Percentiles rank a stretch among this genome's conserved stretches.
Conservation (phyloP, 2,797 vertebrate genomes). For the Staurois parvus region DNA sequence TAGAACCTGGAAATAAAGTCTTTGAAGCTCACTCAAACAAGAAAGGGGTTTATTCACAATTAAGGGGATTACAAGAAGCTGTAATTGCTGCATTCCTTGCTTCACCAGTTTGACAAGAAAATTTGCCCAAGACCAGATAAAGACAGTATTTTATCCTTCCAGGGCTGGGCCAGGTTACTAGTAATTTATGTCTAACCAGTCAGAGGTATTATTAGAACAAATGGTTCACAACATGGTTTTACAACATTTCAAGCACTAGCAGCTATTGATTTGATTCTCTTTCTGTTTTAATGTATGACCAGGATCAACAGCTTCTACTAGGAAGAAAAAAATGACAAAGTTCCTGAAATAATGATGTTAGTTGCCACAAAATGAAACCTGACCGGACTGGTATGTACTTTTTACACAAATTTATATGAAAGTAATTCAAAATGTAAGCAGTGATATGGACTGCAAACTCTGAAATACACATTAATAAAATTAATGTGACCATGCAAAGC, state of each 20-base stretch:
- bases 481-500: no score
- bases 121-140: slow-evolving; percentile 49
- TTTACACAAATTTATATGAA: neutral
- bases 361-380: slow-evolving; percentile 25
- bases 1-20: slow-evolving; percentile 9
- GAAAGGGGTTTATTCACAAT: slow-evolving; percentile 51
- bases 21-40: slow-evolving; percentile 50
- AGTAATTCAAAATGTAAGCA: neutral
- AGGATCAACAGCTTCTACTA: slow-evolving; percentile 9
- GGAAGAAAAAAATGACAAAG: neutral
- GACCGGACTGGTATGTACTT: neutral
- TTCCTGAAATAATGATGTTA: slow-evolving; percentile 23
- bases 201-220: slow-evolving; percentile 2
- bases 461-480: no score
- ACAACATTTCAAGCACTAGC: neutral
- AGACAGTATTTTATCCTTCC: neutral
- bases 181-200: slow-evolving; percentile 4
- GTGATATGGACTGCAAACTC: no score
- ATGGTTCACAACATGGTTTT: slow-evolving; percentile 8
- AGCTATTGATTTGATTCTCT: neutral
- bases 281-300: slow-evolving; percentile 6
- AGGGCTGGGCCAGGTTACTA: slow-evolving; percentile 4
- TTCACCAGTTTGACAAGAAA: slow-evolving; percentile 46
- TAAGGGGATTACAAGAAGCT: slow-evolving; percentile 48
- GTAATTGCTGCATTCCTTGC: slow-evolving; percentile 41